A percentile compares a stretch with the other conserved stretches of the same genome.
phyloP scores from a whole-genome alignment of 2,797 vertebrate species.

The Gobionotothen gibberifrons region DNA sequence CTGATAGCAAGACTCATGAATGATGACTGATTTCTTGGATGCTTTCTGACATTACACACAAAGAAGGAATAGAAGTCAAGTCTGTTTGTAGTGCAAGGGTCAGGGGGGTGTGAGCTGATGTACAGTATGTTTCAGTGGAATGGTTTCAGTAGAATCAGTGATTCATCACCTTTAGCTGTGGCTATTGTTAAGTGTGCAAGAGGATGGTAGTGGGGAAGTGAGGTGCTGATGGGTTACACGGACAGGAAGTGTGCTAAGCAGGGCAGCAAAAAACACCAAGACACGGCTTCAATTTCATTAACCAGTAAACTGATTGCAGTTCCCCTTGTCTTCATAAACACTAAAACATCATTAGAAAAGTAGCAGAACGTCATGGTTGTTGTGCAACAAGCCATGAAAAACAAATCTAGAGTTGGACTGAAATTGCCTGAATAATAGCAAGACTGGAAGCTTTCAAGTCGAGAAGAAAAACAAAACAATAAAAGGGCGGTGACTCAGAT shows the following conservation, averaged over 20 bases:
- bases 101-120: neutral
- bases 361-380: neutral
- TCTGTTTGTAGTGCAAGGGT: neutral
- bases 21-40: constrained; percentile 32
- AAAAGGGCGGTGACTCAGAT: constrained; percentile 18
- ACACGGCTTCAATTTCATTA: constrained; percentile 5
- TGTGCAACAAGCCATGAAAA: neutral
- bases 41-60: constrained; percentile 15
- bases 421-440: constrained; percentile 7
- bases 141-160: constrained; percentile 4
- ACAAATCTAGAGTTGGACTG: neutral
- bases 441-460: neutral
- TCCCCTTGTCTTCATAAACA: neutral
- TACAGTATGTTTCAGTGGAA: neutral
- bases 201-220: neutral
- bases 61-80: constrained; percentile 18
- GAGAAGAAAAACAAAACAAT: constrained; percentile 36
- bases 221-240: constrained; percentile 20
- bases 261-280: neutral
- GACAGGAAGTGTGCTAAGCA: constrained; percentile 37
- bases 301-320: neutral
- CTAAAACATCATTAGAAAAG: constrained; percentile 1
- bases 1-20: constrained; percentile 20
- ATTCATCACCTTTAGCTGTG: constrained; percentile 1
- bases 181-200: neutral